Percentiles rank a stretch among this genome's conserved stretches.
phyloP scores from a whole-genome alignment of 2,888 invertebrate species.

The Anoplius nigerrimus region DNA sequence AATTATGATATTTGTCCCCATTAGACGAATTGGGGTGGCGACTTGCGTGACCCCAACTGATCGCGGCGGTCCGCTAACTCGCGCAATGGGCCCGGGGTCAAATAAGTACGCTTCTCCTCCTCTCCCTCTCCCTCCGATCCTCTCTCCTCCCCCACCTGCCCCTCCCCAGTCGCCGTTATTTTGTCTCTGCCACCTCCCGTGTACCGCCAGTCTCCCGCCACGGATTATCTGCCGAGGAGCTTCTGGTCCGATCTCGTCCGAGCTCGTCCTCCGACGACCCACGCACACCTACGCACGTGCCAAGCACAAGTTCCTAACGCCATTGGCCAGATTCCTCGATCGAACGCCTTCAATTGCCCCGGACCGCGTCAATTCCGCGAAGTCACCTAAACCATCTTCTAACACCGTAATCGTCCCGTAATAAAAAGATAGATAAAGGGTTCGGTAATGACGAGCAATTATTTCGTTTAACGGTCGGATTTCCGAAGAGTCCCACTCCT shows the following conservation, averaged over 20 bases:
- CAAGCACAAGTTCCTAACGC: background rate
- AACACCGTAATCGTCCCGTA: too few relatives aligned
- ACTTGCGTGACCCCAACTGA: conserved; percentile 73
- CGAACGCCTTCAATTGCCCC: too few relatives aligned
- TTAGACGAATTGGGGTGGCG: conserved; percentile 74
- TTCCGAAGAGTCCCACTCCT: background rate
- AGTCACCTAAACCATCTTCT: too few relatives aligned
- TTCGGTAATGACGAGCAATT: too few relatives aligned
- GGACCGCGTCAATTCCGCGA: too few relatives aligned
- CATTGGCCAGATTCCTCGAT: background rate
- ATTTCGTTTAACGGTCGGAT: too few relatives aligned
- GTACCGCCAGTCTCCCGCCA: too few relatives aligned
- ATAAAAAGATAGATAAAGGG: too few relatives aligned
- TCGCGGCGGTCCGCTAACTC: conserved; percentile 69
- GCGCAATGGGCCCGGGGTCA: conserved; percentile 71
- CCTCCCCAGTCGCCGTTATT: conserved; percentile 27
- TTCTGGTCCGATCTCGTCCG: too few relatives aligned
- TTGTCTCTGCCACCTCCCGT: background rate
- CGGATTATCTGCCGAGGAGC: too few relatives aligned
- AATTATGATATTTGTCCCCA: conserved; percentile 75
- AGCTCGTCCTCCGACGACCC: too few relatives aligned
- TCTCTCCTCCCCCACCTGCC: conserved; percentile 34
- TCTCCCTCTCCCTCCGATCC: conserved; percentile 46
- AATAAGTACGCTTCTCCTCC: conserved; percentile 66
- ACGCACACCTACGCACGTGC: too few relatives aligned